Evolutionary conservation across 1,140 invertebrate species (phyloP), one percentile per base, ranked within the genome.

Genomic region (Ptiloglossa arizonensis): DNA sequence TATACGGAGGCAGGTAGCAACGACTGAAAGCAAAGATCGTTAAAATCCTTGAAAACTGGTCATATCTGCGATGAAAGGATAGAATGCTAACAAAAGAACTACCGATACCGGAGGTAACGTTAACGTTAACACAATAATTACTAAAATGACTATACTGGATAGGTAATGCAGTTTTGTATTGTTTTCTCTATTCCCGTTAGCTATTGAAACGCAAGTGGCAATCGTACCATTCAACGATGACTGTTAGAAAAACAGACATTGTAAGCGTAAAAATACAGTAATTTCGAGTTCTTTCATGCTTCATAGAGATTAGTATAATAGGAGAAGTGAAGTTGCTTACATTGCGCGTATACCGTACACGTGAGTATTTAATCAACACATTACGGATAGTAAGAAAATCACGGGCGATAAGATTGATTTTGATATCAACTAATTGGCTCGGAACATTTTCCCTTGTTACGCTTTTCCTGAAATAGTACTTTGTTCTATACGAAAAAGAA

Each of bases 1-100:
- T 29, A 19, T 22, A 29, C 35, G 13, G 19, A 46, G 54, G 15
- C 54, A 59, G 68, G 73, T 59, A 68, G 27, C 19, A 38, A n/a
- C 9, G n/a, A 48, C 41, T 27, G 64, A 57, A 75, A 67, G 62
- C 62, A 56, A 59, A 41, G 73, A 69, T 75, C 73, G 41, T 22
- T 41, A 35, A 76, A 57, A 76, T 76, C 73, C 73, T 76, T 76
- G 73, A 69, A 38, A 69, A 50, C 32, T 50, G 63, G 52, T 68
- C 52, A 38, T 46, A 38, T 57, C 27, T 27, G 1, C 46, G 73
- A 52, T 59, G 64, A 68, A 68, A 75, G 63, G 63, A 75, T 48
- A 68, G 17, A 63, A 68, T 38, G 29, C 29, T 60, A 38, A 76
- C 73, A 76, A 76, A 76, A 60, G 64, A 69, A 69, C n/a, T 22